Percentiles rank a stretch among this genome's conserved stretches.
Evolutionary conservation across 2,888 invertebrate species (phyloP).

Genomic region (Campaea margaritaria): DNA sequence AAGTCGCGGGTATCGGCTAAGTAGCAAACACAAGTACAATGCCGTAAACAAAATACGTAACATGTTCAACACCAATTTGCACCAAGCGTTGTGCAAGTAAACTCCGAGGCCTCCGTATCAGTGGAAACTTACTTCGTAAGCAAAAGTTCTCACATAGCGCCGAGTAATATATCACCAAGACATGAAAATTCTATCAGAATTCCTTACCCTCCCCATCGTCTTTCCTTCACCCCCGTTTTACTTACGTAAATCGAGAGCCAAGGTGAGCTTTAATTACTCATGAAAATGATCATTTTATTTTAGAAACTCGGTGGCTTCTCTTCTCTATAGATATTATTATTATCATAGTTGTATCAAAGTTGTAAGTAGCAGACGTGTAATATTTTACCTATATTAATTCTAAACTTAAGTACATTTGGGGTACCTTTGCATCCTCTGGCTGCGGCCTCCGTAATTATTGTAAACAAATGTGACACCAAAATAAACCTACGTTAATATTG

Average conservation of each 20-base stretch:
- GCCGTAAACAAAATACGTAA: not conserved
- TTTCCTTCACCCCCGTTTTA: constrained; percentile 18
- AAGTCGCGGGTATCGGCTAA: too few species aligned
- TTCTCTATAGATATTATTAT: too few species aligned
- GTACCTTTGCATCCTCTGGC: too few species aligned
- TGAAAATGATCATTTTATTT: not conserved
- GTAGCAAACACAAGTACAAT: not conserved
- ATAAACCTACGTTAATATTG: too few species aligned
- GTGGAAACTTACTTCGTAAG: constrained; percentile 38
- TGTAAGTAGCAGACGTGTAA: too few species aligned
- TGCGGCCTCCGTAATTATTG: too few species aligned
- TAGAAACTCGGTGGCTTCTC: too few species aligned
- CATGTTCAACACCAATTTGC: constrained; percentile 13
- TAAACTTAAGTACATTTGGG: too few species aligned
- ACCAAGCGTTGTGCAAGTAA: constrained; percentile 10
- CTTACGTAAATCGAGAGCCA: constrained; percentile 14
- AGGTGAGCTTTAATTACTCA: constrained; percentile 9
- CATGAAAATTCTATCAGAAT: constrained; percentile 47
- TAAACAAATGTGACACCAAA: too few species aligned
- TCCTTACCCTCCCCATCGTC: constrained; percentile 31
- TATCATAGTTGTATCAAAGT: too few species aligned
- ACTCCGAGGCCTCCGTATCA: constrained; percentile 26
- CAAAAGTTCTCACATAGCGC: constrained; percentile 40
- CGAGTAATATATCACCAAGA: constrained; percentile 44
- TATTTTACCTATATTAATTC: too few species aligned